Evolutionary conservation across 1,140 invertebrate species (phyloP).

Genomic region (Lysiphlebus fabarum): DNA sequence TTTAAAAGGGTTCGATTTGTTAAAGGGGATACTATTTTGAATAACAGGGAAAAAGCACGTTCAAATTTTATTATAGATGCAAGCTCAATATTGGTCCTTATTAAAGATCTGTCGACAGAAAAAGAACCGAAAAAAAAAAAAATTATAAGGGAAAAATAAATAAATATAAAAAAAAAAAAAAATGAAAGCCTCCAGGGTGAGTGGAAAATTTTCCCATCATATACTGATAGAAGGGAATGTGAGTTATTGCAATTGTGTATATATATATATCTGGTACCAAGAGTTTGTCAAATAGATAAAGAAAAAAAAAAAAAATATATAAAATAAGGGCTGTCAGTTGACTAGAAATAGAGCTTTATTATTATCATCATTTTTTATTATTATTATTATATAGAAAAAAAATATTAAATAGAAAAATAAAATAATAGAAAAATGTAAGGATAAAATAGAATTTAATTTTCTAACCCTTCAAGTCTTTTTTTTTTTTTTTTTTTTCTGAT

Average conservation of each 20-base stretch:
- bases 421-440: too few relatives aligned
- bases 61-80: neutral
- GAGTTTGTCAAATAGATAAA: slow-evolving; percentile 33
- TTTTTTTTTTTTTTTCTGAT: too few relatives aligned
- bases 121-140: too few relatives aligned
- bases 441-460: too few relatives aligned
- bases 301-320: slow-evolving; percentile 27
- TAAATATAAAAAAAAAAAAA: too few relatives aligned
- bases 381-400: too few relatives aligned
- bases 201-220: slow-evolving; percentile 12
- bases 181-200: slow-evolving; percentile 21
- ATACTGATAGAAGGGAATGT: slow-evolving; percentile 31
- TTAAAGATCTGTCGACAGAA: slow-evolving; percentile 22
- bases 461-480: too few relatives aligned
- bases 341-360: slow-evolving; percentile 11
- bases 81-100: too few relatives aligned
- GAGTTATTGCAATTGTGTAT: slow-evolving; percentile 34
- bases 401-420: too few relatives aligned
- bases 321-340: slow-evolving; percentile 13
- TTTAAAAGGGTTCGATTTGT: neutral
- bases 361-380: too few relatives aligned
- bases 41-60: slow-evolving; percentile 30
- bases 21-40: slow-evolving; percentile 10
- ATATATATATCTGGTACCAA: slow-evolving; percentile 37
- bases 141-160: too few relatives aligned